Conservation (phyloP, 2,113 vertebrate species). For the Rostratula benghalensis region DNA sequence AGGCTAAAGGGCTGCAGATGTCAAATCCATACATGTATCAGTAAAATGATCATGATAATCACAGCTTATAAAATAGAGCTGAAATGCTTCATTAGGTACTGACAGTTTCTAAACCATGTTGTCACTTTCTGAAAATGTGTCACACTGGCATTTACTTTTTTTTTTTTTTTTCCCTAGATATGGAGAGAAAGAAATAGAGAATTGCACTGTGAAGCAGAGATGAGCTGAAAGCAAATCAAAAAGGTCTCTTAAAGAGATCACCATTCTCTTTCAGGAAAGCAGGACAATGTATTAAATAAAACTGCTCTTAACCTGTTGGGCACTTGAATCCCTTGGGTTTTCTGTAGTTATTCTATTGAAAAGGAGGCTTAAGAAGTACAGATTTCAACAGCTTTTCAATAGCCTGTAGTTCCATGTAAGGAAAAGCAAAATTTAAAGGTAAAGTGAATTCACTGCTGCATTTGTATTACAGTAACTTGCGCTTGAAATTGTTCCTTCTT, state of each 20-base stretch:
- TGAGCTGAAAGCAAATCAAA: conserved; percentile 56
- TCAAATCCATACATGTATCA: conserved; percentile 23
- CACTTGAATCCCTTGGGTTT: conserved; percentile 54
- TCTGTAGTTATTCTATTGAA: conserved; percentile 44
- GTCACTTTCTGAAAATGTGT: conserved; percentile 62
- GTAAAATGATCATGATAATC: conserved; percentile 66
- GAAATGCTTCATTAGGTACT: conserved; percentile 63
- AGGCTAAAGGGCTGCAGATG: conserved; percentile 47
- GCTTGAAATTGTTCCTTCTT: not conserved
- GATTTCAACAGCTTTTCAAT: conserved; percentile 52
- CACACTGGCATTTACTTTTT: conserved; percentile 22
- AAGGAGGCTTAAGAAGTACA: conserved; percentile 52
- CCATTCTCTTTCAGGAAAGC: conserved; percentile 50
- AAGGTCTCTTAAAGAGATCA: conserved; percentile 42
- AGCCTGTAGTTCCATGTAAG: not conserved
- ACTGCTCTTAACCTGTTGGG: conserved; percentile 59
- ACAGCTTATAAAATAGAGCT: conserved; percentile 56
- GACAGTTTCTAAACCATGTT: conserved; percentile 62
- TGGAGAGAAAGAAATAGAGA: conserved; percentile 41
- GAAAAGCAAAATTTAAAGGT: conserved; percentile 40
- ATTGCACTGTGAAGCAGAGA: conserved; percentile 32
- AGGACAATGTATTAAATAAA: conserved; percentile 60
- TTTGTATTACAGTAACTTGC: not conserved
- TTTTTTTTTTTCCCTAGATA: conserved; percentile 35
- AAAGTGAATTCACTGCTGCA: not conserved